A percentile compares a stretch with the other conserved stretches of the same genome.
Evolutionary conservation across 1,140 invertebrate genomes (phyloP).

Genomic region (Artemia franciscana): DNA sequence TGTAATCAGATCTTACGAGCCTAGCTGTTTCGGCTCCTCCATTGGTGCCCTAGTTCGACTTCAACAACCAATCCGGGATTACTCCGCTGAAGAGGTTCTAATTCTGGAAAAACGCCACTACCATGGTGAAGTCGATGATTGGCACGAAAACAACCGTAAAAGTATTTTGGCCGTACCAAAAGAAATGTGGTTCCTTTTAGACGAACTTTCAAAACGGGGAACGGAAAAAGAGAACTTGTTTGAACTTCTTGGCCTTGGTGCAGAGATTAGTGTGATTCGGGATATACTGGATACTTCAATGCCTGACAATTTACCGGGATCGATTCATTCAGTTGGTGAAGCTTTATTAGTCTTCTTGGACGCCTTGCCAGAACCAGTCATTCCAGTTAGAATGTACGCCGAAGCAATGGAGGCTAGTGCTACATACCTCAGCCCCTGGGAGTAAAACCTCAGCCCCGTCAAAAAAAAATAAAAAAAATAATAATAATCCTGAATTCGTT

Average conservation of each 20-base stretch:
- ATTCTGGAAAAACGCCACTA: constrained; percentile 12
- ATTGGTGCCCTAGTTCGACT: constrained; percentile 70
- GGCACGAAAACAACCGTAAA: background rate
- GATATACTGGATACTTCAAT: constrained; percentile 52
- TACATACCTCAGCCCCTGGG: too few relatives aligned
- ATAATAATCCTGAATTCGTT: too few relatives aligned
- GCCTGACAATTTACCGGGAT: constrained; percentile 29
- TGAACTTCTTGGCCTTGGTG: constrained; percentile 46
- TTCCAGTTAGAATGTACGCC: constrained; percentile 59
- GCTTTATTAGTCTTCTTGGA: constrained; percentile 69
- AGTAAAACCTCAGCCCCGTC: too few relatives aligned
- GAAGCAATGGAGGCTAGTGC: constrained; percentile 46
- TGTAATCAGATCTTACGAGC: constrained; percentile 53
- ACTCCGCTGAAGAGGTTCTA: constrained; percentile 45
- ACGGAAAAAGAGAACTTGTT: constrained; percentile 59
- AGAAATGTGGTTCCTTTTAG: constrained; percentile 77
- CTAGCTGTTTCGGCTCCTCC: constrained; percentile 79
- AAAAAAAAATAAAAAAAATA: too few relatives aligned
- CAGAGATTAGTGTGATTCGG: constrained; percentile 55
- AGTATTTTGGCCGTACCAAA: constrained; percentile 43
- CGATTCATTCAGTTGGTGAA: constrained; percentile 74
- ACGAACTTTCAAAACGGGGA: constrained; percentile 67
- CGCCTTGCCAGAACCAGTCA: constrained; percentile 66
- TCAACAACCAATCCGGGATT: constrained; percentile 49
- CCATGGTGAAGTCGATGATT: background rate